phyloP scores from a whole-genome alignment of 2,888 invertebrate species.

The Cactoblastis cactorum region DNA sequence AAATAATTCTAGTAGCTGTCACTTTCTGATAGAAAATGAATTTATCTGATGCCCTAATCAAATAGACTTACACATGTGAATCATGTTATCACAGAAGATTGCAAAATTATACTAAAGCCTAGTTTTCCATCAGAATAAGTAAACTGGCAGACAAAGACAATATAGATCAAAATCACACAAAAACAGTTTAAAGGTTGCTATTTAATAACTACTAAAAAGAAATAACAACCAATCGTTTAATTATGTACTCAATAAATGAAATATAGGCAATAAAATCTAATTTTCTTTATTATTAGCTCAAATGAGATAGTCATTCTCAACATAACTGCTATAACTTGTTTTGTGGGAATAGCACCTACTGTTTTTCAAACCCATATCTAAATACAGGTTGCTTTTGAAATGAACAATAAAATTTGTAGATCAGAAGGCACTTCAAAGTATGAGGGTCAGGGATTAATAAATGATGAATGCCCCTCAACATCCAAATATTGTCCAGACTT shows the following conservation, averaged over 20 bases:
- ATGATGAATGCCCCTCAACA: background rate
- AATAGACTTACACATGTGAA: background rate
- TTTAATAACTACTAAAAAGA: background rate
- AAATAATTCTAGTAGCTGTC: background rate
- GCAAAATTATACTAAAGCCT: background rate
- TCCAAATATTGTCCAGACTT: too few species aligned
- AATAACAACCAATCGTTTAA: too few species aligned
- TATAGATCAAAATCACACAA: background rate
- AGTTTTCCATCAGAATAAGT: background rate
- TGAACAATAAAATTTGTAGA: background rate
- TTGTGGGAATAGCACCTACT: too few species aligned
- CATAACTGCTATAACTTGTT: too few species aligned
- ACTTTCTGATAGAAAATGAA: background rate
- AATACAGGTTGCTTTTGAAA: background rate
- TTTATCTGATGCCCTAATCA: background rate
- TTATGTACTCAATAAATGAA: too few species aligned
- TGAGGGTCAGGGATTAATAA: background rate
- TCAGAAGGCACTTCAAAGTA: background rate
- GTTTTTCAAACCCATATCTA: background rate
- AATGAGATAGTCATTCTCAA: too few species aligned
- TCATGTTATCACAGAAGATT: constrained; percentile 1
- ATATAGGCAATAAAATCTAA: too few species aligned
- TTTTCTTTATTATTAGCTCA: too few species aligned
- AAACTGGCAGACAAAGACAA: background rate
- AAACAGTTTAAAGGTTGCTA: background rate